A percentile compares a stretch with the other conserved stretches of the same genome.
Conservation (phyloP, 2,797 vertebrate species). For the Pteropus rufus region DNA sequence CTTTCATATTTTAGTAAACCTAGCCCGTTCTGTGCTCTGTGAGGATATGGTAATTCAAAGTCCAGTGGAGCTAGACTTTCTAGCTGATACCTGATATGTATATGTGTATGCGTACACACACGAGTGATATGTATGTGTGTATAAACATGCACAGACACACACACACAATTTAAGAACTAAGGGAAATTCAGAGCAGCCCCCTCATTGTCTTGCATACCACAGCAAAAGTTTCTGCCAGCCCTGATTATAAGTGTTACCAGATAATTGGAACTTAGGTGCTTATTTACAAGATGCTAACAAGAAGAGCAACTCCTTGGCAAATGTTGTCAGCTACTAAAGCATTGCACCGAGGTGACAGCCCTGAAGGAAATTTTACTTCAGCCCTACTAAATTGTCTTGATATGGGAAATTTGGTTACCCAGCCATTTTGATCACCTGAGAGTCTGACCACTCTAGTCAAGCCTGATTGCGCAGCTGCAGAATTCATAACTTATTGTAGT, state of each 20-base stretch:
- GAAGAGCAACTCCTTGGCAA: not conserved
- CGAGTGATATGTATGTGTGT: not conserved
- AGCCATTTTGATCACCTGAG: not conserved
- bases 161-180: slow-evolving; percentile 5
- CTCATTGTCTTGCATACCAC: slow-evolving; percentile 37
- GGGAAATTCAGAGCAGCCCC: not conserved
- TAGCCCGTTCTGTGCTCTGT: not conserved
- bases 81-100: not conserved
- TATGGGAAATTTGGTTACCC: not conserved
- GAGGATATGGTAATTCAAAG: not conserved
- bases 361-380: not conserved
- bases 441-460: not conserved
- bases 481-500: not conserved
- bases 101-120: not conserved
- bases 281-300: not conserved
- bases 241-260: slow-evolving; percentile 52
- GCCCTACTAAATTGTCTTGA: not conserved
- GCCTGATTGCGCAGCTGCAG: not conserved
- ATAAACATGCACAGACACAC: fast-evolving
- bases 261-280: not conserved
- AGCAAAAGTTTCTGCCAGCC: slow-evolving; percentile 45
- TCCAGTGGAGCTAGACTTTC: not conserved
- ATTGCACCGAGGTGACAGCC: not conserved
- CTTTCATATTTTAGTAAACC: not conserved
- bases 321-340: slow-evolving; percentile 33